phyloP scores from a whole-genome alignment of 2,113 vertebrate genomes.

The Catharus minimus region DNA sequence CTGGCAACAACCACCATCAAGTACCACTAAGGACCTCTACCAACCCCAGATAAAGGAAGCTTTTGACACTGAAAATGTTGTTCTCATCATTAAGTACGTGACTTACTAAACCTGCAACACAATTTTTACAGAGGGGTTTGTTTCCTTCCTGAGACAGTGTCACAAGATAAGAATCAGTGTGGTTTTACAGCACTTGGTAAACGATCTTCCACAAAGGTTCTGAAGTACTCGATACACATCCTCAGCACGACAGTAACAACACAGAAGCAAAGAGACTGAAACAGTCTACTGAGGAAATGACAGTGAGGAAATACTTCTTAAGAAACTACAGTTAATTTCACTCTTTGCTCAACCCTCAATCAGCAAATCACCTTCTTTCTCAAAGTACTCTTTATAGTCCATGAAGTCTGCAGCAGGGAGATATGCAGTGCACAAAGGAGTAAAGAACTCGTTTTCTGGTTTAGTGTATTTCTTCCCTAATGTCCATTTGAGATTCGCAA shows the following conservation, averaged over 20 bases:
- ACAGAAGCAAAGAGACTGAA: not conserved
- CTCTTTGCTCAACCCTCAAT: not conserved
- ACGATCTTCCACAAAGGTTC: not conserved
- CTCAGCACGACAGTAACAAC: not conserved
- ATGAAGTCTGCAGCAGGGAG: not conserved
- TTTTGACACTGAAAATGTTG: not conserved
- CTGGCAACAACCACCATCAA: not conserved
- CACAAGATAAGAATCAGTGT: not conserved
- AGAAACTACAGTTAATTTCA: not conserved
- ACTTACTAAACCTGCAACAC: not conserved
- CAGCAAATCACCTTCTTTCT: not conserved
- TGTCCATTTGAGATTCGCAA: not conserved
- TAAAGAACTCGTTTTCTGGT: not conserved
- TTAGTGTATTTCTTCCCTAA: not conserved
- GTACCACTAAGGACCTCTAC: not conserved
- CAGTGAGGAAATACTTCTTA: not conserved
- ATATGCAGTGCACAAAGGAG: fast-evolving
- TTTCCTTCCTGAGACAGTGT: slow-evolving; percentile 2
- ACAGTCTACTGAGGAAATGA: not conserved
- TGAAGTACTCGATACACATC: not conserved
- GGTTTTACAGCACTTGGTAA: slow-evolving; percentile 17
- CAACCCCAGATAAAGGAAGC: not conserved
- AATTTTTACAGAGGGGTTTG: not conserved
- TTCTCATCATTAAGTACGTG: not conserved
- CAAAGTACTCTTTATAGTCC: not conserved